Conservation (phyloP, 2,797 vertebrate species). For the Anolis apletophallus region DNA sequence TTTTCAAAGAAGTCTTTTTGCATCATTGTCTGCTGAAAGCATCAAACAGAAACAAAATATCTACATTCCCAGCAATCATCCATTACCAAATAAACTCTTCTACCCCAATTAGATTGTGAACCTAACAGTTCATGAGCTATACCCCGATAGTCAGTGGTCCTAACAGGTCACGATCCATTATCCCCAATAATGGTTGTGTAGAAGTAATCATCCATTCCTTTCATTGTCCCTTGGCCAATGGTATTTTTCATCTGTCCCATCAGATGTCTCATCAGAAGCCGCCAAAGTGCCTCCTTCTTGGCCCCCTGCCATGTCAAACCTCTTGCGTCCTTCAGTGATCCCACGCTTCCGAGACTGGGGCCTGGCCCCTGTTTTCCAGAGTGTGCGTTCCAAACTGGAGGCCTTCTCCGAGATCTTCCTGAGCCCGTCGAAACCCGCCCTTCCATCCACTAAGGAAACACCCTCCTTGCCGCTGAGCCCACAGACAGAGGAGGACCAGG, state of each 20-base stretch:
- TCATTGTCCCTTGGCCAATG: neutral
- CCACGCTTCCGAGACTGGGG: conserved; percentile 81
- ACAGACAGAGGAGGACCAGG: neutral
- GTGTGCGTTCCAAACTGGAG: conserved; percentile 89
- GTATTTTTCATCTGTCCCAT: conserved; percentile 41
- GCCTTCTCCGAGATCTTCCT: conserved; percentile 89
- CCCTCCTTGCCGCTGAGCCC: neutral
- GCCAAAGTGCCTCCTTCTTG: conserved; percentile 32
- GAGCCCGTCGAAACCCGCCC: conserved; percentile 66
- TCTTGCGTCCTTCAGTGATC: conserved; percentile 48
- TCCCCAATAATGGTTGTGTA: too few species aligned
- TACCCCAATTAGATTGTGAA: too few species aligned
- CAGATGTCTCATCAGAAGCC: neutral
- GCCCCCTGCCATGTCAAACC: conserved; percentile 45
- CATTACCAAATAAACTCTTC: too few species aligned
- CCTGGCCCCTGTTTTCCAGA: conserved; percentile 86
- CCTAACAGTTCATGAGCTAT: too few species aligned
- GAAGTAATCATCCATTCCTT: too few species aligned
- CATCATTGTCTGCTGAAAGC: too few species aligned
- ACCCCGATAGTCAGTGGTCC: too few species aligned
- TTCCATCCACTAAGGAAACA: neutral
- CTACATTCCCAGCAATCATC: too few species aligned
- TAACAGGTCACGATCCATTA: too few species aligned
- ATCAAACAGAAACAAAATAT: too few species aligned
- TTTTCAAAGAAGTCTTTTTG: too few species aligned